Evolutionary conservation across 2,888 invertebrate genomes (phyloP), one percentile per base, ranked within the genome.

Genomic region (Coecobrya sp.): DNA sequence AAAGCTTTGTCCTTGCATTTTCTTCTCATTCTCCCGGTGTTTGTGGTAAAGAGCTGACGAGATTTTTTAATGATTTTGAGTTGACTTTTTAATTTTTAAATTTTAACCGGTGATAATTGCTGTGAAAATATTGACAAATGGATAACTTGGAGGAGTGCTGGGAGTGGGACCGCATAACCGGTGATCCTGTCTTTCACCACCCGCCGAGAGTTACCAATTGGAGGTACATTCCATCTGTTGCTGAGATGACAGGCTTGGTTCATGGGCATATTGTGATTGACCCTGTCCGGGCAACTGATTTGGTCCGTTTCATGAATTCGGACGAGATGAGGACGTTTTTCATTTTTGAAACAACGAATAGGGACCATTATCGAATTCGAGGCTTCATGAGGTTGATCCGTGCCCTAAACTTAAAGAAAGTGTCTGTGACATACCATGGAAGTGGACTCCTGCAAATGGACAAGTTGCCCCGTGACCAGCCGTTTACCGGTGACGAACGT

Each of bases 81-180:
- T 84, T 84, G 62, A 84, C 59, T 8, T 84, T 62, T 62, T 62
- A 36, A 30, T 84, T 7, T 84, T 84, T 84, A 36, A 36, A 84
- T 84, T 84, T 84, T 62, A 84, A 84, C 84, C 84, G 84, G 84
- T 84, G 84, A 84, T 62, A 59, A 27, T 59, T 84, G 84, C 62
- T 84, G 84, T 84, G 62, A 84, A 42, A 62, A 62, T 62, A 36
- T 84, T 84, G 36, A 8, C 3, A 84, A 62, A 84, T 84, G 84
- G 84, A 84, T 84, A 84, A 84, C 84, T 30, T 84, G 84, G 84
- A 8, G 16, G 84, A 62, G 16, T 84, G 84, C 36, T 86, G 86
- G 86, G 86, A 86, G 70, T 86, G 86, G 86, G 70, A 86, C 86
- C 19, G 68, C 0, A 68, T 86, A 27, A 86, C 86, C 70, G 86